A percentile compares a stretch with the other conserved stretches of the same genome.
These are phyloP conservation scores for Turritopsis dohrnii DNA, from an alignment of 30 jellyfish, hydroid and myxozoan genomes.

Conservation along the genomic window DNA sequence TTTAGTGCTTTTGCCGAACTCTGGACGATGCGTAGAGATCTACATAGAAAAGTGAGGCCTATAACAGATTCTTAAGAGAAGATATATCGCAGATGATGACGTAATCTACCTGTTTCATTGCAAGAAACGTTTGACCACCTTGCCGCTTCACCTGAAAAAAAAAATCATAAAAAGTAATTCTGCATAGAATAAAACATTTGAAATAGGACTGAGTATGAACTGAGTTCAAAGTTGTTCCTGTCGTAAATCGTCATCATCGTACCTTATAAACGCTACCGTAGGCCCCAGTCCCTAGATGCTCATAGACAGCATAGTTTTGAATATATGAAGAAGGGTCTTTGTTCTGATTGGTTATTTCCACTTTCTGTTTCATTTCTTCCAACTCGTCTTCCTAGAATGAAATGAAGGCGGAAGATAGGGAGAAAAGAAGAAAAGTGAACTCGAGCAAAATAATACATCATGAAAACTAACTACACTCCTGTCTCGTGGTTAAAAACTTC, in stretches of 20 bases:
- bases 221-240: too few relatives aligned
- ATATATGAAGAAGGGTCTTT: slow-evolving; percentile 70
- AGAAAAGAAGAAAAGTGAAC: not conserved
- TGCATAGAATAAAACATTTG: too few relatives aligned
- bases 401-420: not conserved
- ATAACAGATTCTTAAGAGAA: not conserved
- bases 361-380: slow-evolving; percentile 49
- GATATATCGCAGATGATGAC: not conserved
- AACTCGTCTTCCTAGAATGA: slow-evolving; percentile 47
- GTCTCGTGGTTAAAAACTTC: not conserved
- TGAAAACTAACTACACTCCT: too few relatives aligned
- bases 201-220: too few relatives aligned
- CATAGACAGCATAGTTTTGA: slow-evolving; percentile 83
- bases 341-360: slow-evolving; percentile 72
- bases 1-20: slow-evolving; percentile 71
- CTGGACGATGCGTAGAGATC: slow-evolving; percentile 76
- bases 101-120: slow-evolving; percentile 75
- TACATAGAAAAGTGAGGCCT: slow-evolving; percentile 11
- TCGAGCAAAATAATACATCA: too few relatives aligned
- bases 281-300: slow-evolving; percentile 95
- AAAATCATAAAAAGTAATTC: too few relatives aligned
- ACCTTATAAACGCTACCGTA: slow-evolving; percentile 95
- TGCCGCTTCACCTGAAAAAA: slow-evolving; percentile 74
- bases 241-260: too few relatives aligned
- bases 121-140: slow-evolving; percentile 90